Base-by-base conservation (phyloP, 2,797 vertebrate species). In the Heliangelus exortis region DNA sequence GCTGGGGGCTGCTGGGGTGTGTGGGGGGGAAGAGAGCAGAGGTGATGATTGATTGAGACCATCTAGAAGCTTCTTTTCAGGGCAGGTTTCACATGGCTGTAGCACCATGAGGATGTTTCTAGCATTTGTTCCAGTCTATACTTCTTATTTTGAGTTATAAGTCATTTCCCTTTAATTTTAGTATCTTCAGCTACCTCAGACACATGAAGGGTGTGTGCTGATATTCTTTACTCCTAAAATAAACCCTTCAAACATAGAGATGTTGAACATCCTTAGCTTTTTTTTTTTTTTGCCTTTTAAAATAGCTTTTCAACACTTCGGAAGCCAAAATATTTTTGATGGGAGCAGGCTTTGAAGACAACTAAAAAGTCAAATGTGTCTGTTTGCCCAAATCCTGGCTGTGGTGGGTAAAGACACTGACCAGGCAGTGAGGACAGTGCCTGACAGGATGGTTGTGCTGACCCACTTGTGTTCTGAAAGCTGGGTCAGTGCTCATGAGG, bases 391-490 rank as follows among this genome's bases (percentile, higher is more conserved):
- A 15, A 36, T 84, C 2, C 5, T 78, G 62, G 31, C 75, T 68
- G 41, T 63, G 25, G 22, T 65, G 85, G 36, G 68, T 55, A 78
- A 68, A 89, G 73, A 66, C 74, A 62, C 22, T 55, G 63, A 26
- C 10, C 45, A 73, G 54, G n/a, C 20, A 85, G 39, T 68, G 79
- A 81, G 41, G 26, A 88, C 69, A 71, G 41, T 84, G 72, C 25
- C 66, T 75, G 82, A 48, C 21, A 41, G 53, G 31, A 34, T 1
- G 4, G 51, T 39, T 82, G 71, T 76, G 19, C 80, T 78, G 86
- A 50, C 74, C 53, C n/a, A 41, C 84, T 94, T 50, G 10, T 79
- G 67, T 87, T 95, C 87, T 91, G 83, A 96, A 95, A 67, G 73
- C 28, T 67, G 71, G 83, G 82, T 91, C 93, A 87, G 59, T 73